Evolutionary conservation across 2,113 vertebrate species (phyloP).

Genomic region (Cyrtonyx montezumae): DNA sequence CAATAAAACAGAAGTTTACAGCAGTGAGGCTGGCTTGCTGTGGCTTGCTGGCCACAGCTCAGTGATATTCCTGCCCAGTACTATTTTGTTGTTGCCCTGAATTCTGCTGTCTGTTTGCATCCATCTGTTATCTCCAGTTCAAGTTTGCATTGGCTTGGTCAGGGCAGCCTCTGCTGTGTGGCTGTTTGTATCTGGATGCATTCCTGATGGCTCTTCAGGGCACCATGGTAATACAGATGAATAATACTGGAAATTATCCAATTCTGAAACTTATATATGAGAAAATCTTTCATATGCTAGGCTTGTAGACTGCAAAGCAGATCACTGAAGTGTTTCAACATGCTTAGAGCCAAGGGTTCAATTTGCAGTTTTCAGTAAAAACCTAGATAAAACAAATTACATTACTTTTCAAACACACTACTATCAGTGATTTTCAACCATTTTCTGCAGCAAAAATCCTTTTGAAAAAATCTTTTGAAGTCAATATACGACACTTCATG

Average conservation of each 20-base stretch:
- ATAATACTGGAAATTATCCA: neutral
- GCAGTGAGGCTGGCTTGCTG: neutral
- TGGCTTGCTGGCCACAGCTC: neutral
- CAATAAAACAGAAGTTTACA: neutral
- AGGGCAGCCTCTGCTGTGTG: neutral
- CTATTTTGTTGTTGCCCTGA: neutral
- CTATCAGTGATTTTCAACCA: neutral
- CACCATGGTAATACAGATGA: neutral
- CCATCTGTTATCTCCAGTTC: neutral
- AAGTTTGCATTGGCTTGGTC: neutral
- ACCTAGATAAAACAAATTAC: neutral
- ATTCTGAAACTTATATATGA: neutral
- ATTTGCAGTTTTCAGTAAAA: neutral
- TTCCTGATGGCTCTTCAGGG: neutral
- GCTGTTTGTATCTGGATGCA: neutral
- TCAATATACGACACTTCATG: neutral
- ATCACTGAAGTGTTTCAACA: neutral
- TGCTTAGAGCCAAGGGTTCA: neutral
- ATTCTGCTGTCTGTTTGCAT: neutral
- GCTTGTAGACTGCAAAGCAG: neutral
- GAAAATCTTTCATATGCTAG: neutral
- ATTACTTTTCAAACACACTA: neutral
- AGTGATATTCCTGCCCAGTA: neutral
- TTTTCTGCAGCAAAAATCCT: slow-evolving; percentile 10
- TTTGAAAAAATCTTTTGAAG: neutral